Percentiles rank a stretch among this genome's conserved stretches.
Conservation (phyloP, 2,113 vertebrate species). For the Ailuropoda melanoleuca region DNA sequence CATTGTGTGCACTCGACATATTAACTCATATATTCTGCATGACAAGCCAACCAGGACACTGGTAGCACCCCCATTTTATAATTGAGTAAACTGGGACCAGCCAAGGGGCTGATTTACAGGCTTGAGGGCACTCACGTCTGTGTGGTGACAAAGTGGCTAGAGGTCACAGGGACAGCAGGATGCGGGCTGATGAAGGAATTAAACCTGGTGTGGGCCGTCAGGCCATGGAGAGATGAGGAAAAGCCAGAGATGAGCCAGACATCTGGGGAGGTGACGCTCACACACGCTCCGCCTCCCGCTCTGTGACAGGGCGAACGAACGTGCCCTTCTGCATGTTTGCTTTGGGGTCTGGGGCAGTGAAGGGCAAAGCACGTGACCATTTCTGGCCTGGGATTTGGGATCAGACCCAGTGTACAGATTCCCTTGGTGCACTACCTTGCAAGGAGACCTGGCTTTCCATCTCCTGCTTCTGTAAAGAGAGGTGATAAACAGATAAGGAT, state of each 20-base stretch:
- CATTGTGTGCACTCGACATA: rapidly evolving
- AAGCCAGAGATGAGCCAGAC: background rate
- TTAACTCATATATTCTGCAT: background rate
- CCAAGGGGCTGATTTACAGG: background rate
- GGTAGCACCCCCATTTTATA: too few relatives aligned
- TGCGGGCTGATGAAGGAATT: background rate
- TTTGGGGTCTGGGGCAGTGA: background rate
- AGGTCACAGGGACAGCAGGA: background rate
- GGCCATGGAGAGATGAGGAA: background rate
- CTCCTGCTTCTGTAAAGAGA: background rate
- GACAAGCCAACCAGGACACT: rapidly evolving
- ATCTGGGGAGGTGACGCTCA: background rate
- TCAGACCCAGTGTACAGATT: background rate
- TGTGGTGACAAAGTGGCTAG: background rate
- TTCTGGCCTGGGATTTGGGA: background rate
- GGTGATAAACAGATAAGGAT: background rate
- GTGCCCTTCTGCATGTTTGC: background rate
- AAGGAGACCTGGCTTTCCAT: background rate
- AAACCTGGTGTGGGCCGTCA: background rate
- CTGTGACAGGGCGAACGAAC: rapidly evolving
- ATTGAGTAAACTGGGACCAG: background rate
- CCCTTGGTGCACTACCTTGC: background rate
- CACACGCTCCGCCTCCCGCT: rapidly evolving
- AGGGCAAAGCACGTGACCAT: background rate
- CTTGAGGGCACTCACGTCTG: background rate